Conservation (phyloP, 2,797 vertebrate genomes). For the Gymnopithys bicolor region DNA sequence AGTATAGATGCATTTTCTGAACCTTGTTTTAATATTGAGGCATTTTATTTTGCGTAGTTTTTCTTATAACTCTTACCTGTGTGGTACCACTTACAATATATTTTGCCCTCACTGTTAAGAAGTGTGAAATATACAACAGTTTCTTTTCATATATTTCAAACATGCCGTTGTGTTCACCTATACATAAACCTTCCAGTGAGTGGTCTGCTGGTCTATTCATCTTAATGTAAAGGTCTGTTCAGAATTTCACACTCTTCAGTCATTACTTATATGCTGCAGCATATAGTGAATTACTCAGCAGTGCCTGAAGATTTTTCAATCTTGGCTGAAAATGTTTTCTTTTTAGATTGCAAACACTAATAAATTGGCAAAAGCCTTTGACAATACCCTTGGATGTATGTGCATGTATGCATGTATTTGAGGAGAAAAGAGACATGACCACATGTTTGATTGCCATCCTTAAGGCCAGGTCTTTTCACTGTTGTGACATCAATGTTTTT, state of each 20-base stretch:
- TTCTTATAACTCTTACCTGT: not conserved
- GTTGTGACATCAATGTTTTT: not conserved
- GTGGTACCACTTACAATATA: rapidly evolving
- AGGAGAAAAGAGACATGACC: not conserved
- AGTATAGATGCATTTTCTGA: not conserved
- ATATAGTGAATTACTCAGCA: not conserved
- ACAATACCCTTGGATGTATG: not conserved
- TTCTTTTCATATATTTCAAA: slow-evolving; percentile 34
- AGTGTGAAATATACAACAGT: not conserved
- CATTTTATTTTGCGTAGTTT: not conserved
- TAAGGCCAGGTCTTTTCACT: not conserved
- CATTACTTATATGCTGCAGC: not conserved
- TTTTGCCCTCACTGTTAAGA: not conserved
- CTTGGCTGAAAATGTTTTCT: not conserved
- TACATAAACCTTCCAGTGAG: slow-evolving; percentile 1
- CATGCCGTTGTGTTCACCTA: not conserved
- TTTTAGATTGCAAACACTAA: slow-evolving; percentile 25
- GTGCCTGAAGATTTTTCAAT: not conserved
- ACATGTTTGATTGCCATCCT: not conserved
- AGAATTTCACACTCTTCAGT: slow-evolving; percentile 8
- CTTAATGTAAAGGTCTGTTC: slow-evolving; percentile 20
- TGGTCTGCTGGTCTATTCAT: slow-evolving; percentile 24
- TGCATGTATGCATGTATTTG: rapidly evolving
- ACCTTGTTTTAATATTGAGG: not conserved
- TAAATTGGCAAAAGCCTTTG: slow-evolving; percentile 19